phyloP scores from a whole-genome alignment of 2,113 vertebrate genomes.

The Oenanthe melanoleuca region DNA sequence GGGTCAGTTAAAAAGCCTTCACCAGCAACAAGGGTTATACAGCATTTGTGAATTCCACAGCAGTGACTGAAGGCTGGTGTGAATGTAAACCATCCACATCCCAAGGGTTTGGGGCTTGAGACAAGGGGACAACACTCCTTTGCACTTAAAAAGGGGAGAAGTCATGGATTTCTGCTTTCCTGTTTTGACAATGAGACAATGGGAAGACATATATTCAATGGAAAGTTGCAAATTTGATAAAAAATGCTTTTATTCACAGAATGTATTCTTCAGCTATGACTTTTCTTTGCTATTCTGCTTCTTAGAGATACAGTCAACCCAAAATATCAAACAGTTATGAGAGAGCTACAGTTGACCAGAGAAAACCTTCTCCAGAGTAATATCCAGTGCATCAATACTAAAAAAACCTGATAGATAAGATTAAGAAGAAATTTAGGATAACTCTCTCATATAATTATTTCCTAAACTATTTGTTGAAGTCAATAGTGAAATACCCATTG shows the following conservation, averaged over 20 bases:
- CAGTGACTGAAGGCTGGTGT: not conserved
- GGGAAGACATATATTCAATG: not conserved
- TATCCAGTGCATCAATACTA: not conserved
- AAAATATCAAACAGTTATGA: not conserved
- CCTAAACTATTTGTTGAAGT: not conserved
- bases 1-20: not conserved
- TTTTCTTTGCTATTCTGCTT: not conserved
- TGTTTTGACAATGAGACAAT: not conserved
- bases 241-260: not conserved
- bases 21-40: not conserved
- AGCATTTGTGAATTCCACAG: not conserved
- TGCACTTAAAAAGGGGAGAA: not conserved
- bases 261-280: not conserved
- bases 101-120: not conserved
- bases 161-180: not conserved
- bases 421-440: not conserved
- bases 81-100: not conserved
- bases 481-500: not conserved
- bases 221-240: not conserved
- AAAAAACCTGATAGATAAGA: not conserved
- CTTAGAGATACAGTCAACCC: not conserved
- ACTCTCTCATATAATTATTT: not conserved
- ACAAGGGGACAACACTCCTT: not conserved
- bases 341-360: not conserved
- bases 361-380: not conserved